phyloP scores from a whole-genome alignment of 2,113 vertebrate genomes.

The Protobothrops mucrosquamatus region DNA sequence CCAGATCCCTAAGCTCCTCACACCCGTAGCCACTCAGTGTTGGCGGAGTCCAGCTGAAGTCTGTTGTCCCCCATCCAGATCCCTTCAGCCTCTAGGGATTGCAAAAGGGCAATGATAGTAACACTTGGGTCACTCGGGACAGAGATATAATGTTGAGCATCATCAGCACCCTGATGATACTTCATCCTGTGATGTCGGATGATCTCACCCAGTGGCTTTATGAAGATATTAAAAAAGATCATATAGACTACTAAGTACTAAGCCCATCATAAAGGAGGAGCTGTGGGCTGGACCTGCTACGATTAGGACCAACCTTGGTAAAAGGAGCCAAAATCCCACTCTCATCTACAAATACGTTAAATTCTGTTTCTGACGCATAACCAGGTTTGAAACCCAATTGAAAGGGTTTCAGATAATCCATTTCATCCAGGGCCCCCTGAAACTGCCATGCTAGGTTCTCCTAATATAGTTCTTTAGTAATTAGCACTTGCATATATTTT shows the following conservation, averaged over 20 bases:
- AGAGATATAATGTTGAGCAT: background rate
- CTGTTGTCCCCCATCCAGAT: background rate
- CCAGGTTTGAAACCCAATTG: background rate
- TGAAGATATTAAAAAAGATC: background rate
- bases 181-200: background rate
- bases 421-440: background rate
- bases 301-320: background rate
- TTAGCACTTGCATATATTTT: background rate
- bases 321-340: background rate
- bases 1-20: background rate
- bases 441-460: rapidly evolving
- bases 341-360: background rate
- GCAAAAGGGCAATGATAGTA: background rate
- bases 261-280: background rate
- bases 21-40: background rate
- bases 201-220: background rate
- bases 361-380: background rate
- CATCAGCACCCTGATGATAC: background rate
- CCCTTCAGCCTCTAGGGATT: background rate
- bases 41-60: background rate
- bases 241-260: background rate
- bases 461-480: background rate
- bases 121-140: background rate
- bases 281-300: background rate
- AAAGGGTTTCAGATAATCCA: background rate